Conservation (phyloP, 1,140 invertebrate species). For the Parapsyche elsis region DNA sequence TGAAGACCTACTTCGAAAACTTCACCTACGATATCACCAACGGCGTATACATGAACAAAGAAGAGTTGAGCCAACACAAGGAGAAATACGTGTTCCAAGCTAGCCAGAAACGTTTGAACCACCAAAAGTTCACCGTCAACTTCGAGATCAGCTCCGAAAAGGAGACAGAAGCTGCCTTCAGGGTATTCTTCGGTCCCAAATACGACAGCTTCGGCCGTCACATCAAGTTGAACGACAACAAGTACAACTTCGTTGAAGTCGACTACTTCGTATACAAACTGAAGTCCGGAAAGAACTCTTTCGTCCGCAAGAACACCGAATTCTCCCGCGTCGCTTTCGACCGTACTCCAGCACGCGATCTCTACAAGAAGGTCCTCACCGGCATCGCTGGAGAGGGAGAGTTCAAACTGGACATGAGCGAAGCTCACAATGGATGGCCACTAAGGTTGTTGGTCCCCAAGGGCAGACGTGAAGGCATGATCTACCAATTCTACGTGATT, state of each 20-base stretch:
- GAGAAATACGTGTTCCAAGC: slow-evolving; percentile 62
- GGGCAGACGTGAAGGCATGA: slow-evolving; percentile 71
- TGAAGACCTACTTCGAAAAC: slow-evolving; percentile 73
- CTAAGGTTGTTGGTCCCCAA: slow-evolving; percentile 72
- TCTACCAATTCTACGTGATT: slow-evolving; percentile 70
- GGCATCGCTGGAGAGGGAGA: slow-evolving; percentile 62
- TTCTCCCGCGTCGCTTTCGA: slow-evolving; percentile 66
- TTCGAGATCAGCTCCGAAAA: slow-evolving; percentile 66
- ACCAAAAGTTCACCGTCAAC: slow-evolving; percentile 72
- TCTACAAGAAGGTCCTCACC: slow-evolving; percentile 59
- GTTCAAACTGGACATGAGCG: slow-evolving; percentile 61
- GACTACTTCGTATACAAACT: slow-evolving; percentile 70
- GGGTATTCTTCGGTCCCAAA: slow-evolving; percentile 71
- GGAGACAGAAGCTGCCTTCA: slow-evolving; percentile 65
- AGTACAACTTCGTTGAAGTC: slow-evolving; percentile 68
- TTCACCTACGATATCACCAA: slow-evolving; percentile 69
- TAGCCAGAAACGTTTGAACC: slow-evolving; percentile 70
- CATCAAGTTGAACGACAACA: slow-evolving; percentile 66
- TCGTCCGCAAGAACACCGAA: slow-evolving; percentile 68
- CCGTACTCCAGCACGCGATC: slow-evolving; percentile 59
- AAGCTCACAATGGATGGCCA: slow-evolving; percentile 69
- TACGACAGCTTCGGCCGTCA: slow-evolving; percentile 64
- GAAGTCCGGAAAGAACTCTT: slow-evolving; percentile 68
- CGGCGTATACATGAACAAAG: slow-evolving; percentile 59
- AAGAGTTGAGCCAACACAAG: slow-evolving; percentile 55